These are phyloP conservation scores for Paedocypris sp. DNA, from an alignment of 2,113 vertebrate genomes.

Conservation along the genomic window DNA sequence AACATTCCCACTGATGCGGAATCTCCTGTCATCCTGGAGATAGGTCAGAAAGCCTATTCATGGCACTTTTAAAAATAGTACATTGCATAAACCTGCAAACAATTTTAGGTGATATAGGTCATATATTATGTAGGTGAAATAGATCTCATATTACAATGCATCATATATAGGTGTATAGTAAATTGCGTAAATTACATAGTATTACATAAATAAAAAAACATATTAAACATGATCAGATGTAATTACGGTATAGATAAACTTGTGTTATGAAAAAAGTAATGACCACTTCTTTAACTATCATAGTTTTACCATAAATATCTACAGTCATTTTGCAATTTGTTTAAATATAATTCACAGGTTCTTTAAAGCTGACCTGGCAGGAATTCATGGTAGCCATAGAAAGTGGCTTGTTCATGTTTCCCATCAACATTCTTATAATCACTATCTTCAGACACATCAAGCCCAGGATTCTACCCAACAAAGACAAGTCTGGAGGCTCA, in stretches of 20 bases:
- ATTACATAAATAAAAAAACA: too few species aligned
- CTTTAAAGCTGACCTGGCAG: constrained; percentile 53
- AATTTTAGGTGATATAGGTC: neutral
- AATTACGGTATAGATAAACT: too few species aligned
- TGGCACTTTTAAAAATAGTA: neutral
- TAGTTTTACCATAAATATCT: too few species aligned
- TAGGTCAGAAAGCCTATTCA: constrained; percentile 49
- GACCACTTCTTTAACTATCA: too few species aligned
- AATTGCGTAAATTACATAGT: too few species aligned
- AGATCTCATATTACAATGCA: neutral
- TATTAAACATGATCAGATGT: too few species aligned
- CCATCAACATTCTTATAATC: constrained; percentile 73
- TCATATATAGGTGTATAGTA: neutral
- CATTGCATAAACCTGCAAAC: neutral
- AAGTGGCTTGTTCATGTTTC: constrained; percentile 70
- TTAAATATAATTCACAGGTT: constrained; percentile 34
- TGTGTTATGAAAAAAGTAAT: too few species aligned
- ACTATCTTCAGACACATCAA: constrained; percentile 66
- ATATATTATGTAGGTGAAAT: too few species aligned
- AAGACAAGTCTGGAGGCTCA: constrained; percentile 7
- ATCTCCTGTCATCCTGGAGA: constrained; percentile 51
- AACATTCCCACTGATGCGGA: constrained; percentile 47
- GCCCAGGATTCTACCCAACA: constrained; percentile 43
- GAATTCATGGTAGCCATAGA: constrained; percentile 64
- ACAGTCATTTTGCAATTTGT: too few species aligned